phyloP scores from a whole-genome alignment of 2,888 invertebrate species.

The Troides oblongomaculatus region DNA sequence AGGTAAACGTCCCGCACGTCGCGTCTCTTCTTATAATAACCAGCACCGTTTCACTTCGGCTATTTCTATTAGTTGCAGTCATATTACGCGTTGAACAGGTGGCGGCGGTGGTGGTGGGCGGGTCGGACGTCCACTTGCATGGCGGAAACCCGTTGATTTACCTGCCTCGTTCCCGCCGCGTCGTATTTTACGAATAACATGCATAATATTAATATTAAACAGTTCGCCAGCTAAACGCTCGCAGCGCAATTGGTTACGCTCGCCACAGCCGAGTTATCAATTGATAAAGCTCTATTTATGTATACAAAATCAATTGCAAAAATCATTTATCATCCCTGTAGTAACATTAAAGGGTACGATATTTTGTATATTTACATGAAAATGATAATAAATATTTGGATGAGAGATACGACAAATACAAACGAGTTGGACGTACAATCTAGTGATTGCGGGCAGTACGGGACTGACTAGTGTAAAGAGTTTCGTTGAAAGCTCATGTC shows the following conservation, averaged over 20 bases:
- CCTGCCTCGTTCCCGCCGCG: slow-evolving; percentile 31
- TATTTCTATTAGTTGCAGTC: not conserved
- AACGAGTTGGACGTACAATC: too few relatives aligned
- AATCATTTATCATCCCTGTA: slow-evolving; percentile 1
- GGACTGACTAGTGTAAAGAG: too few relatives aligned
- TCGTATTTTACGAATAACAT: slow-evolving; percentile 34
- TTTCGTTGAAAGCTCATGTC: too few relatives aligned
- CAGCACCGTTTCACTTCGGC: too few relatives aligned
- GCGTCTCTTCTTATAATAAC: too few relatives aligned
- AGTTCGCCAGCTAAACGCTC: slow-evolving; percentile 16
- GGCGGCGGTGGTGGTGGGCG: slow-evolving; percentile 34
- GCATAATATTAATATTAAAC: slow-evolving; percentile 36
- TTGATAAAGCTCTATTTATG: slow-evolving; percentile 9
- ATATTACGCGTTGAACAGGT: slow-evolving; percentile 26
- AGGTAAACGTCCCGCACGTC: too few relatives aligned
- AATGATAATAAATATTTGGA: too few relatives aligned
- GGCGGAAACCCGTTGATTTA: slow-evolving; percentile 36
- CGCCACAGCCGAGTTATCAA: slow-evolving; percentile 2
- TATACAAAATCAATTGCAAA: slow-evolving; percentile 11
- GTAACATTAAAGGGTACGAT: not conserved
- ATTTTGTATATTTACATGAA: too few relatives aligned
- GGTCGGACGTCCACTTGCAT: slow-evolving; percentile 29
- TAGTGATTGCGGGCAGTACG: too few relatives aligned
- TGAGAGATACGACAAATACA: too few relatives aligned
- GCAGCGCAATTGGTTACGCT: slow-evolving; percentile 23